These are phyloP conservation scores for Clivina fossor DNA, from an alignment of 2,888 invertebrate species.

Conservation along the genomic window DNA sequence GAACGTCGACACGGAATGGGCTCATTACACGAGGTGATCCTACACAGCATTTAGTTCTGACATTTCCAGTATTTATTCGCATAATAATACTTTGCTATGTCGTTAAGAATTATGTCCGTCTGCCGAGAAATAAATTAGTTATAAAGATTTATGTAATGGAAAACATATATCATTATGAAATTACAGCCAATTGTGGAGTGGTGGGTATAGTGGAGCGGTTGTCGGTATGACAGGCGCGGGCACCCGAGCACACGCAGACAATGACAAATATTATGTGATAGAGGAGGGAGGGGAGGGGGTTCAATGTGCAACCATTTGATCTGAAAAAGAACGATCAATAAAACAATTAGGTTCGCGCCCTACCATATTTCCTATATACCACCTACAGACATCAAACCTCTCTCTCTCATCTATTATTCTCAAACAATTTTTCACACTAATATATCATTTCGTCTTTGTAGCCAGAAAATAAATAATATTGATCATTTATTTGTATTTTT, in stretches of 20 bases:
- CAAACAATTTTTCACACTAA: neutral
- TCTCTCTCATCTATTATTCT: neutral
- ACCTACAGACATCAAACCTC: neutral
- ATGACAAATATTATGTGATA: conserved; percentile 51
- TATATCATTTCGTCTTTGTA: too few relatives aligned
- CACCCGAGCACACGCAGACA: conserved; percentile 41
- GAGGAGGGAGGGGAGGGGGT: neutral
- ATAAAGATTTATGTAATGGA: conserved; percentile 54
- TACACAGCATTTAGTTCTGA: conserved; percentile 63
- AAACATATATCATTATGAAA: conserved; percentile 53
- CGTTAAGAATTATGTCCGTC: conserved; percentile 47
- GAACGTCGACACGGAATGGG: conserved; percentile 48
- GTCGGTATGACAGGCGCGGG: neutral
- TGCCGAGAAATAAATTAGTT: conserved; percentile 50
- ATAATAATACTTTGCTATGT: conserved; percentile 59
- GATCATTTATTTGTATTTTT: too few relatives aligned
- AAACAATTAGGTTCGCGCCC: neutral
- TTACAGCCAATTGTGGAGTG: conserved; percentile 48
- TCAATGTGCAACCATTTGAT: neutral
- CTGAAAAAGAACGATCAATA: neutral
- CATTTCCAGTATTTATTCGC: conserved; percentile 68
- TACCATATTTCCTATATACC: neutral
- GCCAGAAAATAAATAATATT: too few relatives aligned
- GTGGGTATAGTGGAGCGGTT: neutral
- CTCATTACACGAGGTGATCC: conserved; percentile 48